Conservation (phyloP, 2,113 vertebrate species). For the Callorhinus ursinus region DNA sequence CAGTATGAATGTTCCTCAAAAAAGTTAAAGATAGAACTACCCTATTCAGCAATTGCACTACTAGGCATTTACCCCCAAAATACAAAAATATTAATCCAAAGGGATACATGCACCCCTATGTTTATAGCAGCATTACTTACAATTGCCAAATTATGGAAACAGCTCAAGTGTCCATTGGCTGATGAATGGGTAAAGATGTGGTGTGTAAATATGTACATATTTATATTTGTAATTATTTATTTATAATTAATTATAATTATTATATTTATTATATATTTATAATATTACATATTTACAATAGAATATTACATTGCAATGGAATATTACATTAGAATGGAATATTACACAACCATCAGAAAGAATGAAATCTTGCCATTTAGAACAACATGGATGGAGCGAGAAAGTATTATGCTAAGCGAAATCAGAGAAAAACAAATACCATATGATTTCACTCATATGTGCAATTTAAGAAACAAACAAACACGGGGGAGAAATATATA, state of each 20-base stretch:
- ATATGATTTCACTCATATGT: not conserved
- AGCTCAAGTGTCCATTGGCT: not conserved
- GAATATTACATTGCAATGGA: not conserved
- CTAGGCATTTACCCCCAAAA: not conserved
- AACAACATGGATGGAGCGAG: not conserved
- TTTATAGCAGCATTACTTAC: not conserved
- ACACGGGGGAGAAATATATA: not conserved
- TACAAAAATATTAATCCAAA: not conserved
- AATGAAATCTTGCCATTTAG: not conserved
- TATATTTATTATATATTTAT: not conserved
- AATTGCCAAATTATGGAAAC: not conserved
- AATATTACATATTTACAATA: not conserved
- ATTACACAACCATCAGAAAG: not conserved
- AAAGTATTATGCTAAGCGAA: not conserved
- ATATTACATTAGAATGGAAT: not conserved
- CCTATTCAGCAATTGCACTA: not conserved
- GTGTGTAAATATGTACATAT: not conserved
- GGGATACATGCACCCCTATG: not conserved
- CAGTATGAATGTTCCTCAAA: not conserved
- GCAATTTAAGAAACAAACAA: not conserved
- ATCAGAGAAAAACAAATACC: not conserved
- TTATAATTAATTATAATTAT: not conserved
- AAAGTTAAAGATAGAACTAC: not conserved
- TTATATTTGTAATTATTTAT: not conserved
- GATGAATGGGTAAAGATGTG: not conserved